Evolutionary conservation across 2,113 vertebrate genomes (phyloP).

Genomic region (Thomomys bottae): DNA sequence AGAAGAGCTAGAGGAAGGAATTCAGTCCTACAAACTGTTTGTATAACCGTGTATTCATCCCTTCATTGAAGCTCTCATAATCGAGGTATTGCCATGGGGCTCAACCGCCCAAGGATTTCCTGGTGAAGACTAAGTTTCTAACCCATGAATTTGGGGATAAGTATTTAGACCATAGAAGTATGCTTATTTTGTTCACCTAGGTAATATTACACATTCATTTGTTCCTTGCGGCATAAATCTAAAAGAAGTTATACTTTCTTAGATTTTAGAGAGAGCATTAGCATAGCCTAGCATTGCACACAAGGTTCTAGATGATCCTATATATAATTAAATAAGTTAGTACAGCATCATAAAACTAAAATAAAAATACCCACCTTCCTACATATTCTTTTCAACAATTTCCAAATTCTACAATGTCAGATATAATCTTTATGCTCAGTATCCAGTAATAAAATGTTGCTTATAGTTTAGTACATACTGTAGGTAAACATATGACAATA

Average conservation of each 20-base stretch:
- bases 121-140: no score
- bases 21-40: accelerated
- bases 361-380: not conserved
- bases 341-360: not conserved
- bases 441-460: not conserved
- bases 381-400: not conserved
- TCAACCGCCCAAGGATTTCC: not conserved
- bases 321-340: not conserved
- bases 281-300: no score
- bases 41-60: no score
- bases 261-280: not conserved
- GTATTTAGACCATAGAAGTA: not conserved
- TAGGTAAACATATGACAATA: not conserved
- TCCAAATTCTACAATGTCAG: not conserved
- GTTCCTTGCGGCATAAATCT: not conserved
- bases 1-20: not conserved
- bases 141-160: not conserved
- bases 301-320: not conserved
- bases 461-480: not conserved
- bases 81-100: not conserved
- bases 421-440: not conserved
- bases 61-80: no score
- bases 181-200: not conserved
- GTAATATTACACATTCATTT: not conserved
- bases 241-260: not conserved